Evolutionary conservation across 2,888 invertebrate genomes (phyloP), one percentile per base, ranked within the genome.

Genomic region (Stomorhina lunata): DNA sequence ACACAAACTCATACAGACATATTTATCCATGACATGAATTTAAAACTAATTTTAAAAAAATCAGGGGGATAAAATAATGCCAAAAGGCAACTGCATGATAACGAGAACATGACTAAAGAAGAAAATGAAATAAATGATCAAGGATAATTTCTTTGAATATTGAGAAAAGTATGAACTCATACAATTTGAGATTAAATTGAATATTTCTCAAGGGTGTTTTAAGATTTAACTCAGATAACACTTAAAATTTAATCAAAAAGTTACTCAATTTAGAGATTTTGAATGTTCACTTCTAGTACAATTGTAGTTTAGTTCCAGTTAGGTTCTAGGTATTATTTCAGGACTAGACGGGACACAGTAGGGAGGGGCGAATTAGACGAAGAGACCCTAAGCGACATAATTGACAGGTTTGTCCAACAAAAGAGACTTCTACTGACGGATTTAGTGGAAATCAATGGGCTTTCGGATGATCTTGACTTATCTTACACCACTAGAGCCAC

Each of bases 131-230:
- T 4, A 48, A 55, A 65, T 63, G 17, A 57, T 68, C 66, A 76
- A 77, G 77, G 77, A 77, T 77, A 76, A 68, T 76, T 27, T 76
- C 34, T 15, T 55, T 25, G 7, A 25, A n/a, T 22, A n/a, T 0
- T 27, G 12, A 4, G 4, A 15, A 25, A 29, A 25, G n/a, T n/a
- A n/a, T n/a, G n/a, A n/a, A n/a, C n/a, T n/a, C n/a, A n/a, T n/a
- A n/a, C n/a, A 29, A 7, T 15, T n/a, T 15, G 7, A 10, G 6
- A 1, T 2, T 27, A 29, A n/a, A 29, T n/a, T 12, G 29, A 29
- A 55, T 3, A 55, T 29, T 55, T 29, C 17, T 29, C 7, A 55
- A 55, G 55, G 55, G 55, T 55, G 55, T 25, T 32, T 55, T 29
- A 4, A 2, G 7, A 55, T 50, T 20, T 9, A 22, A 15, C 12